Evolutionary conservation across 1,140 invertebrate genomes (phyloP).

Genomic region (Drosophila eugracilis): DNA sequence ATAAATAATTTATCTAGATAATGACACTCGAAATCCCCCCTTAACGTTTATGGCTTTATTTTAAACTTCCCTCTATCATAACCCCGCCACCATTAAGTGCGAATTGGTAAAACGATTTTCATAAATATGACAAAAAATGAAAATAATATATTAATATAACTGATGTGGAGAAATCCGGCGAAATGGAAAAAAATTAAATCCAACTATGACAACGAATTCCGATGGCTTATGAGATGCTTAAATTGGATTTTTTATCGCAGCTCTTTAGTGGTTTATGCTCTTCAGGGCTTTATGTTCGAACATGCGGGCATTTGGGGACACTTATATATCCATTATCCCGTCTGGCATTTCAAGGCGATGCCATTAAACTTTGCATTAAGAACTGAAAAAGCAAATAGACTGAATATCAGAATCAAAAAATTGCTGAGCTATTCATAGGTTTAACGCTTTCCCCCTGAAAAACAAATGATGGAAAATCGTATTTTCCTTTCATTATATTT

Average conservation of each 20-base stretch:
- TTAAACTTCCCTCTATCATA: slow-evolving; percentile 17
- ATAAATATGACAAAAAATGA: slow-evolving; percentile 9
- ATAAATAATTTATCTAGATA: slow-evolving; percentile 66
- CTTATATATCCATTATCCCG: slow-evolving; percentile 18
- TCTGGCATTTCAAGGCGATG: slow-evolving; percentile 26
- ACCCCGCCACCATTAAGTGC: slow-evolving; percentile 21
- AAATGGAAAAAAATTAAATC: slow-evolving; percentile 29
- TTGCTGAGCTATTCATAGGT: background rate
- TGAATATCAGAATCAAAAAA: background rate
- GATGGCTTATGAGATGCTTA: slow-evolving; percentile 39
- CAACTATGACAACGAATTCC: slow-evolving; percentile 41
- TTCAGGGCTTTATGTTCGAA: slow-evolving; percentile 30
- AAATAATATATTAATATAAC: slow-evolving; percentile 14
- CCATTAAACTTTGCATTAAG: background rate
- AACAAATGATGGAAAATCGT: slow-evolving; percentile 31
- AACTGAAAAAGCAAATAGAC: background rate
- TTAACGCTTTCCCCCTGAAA: background rate
- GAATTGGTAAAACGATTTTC: slow-evolving; percentile 30
- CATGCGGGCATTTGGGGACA: slow-evolving; percentile 31
- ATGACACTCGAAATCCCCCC: slow-evolving; percentile 43
- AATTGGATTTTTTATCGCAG: slow-evolving; percentile 48
- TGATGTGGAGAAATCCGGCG: background rate
- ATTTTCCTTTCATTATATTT: slow-evolving; percentile 45
- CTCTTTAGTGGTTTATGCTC: slow-evolving; percentile 33
- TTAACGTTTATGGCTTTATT: slow-evolving; percentile 39